Conservation (phyloP, 1,140 invertebrate species). For the Dendrolimus kikuchii region DNA sequence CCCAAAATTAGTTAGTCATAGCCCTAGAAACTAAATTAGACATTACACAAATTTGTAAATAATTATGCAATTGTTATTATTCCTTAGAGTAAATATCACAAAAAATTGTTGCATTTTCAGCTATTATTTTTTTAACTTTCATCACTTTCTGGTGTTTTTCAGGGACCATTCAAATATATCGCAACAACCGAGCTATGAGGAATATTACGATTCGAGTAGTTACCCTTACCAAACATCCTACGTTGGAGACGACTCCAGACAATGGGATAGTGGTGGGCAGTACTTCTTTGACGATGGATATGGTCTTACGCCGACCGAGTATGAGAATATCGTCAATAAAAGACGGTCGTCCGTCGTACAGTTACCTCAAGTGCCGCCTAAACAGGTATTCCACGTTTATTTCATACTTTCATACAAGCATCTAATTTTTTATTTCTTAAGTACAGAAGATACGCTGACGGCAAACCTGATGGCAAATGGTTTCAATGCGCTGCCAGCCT, state of each 20-base stretch:
- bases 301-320: conserved; percentile 55
- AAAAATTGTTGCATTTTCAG: background rate
- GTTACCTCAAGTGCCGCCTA: conserved; percentile 63
- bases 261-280: conserved; percentile 80
- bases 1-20: too few relatives aligned
- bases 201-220: conserved; percentile 72
- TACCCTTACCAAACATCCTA: conserved; percentile 73
- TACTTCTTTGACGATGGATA: conserved; percentile 57
- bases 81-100: too few relatives aligned
- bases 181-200: conserved; percentile 68
- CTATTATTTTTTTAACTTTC: conserved; percentile 1
- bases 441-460: too few relatives aligned
- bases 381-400: conserved; percentile 31
- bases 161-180: conserved; percentile 66
- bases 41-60: too few relatives aligned
- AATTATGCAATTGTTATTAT: too few relatives aligned
- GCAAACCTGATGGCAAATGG: too few relatives aligned
- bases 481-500: too few relatives aligned
- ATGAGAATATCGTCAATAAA: conserved; percentile 63
- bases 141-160: conserved; percentile 13
- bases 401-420: too few relatives aligned
- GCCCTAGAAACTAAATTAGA: too few relatives aligned
- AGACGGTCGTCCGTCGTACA: conserved; percentile 68
- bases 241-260: conserved; percentile 77
- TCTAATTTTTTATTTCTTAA: too few relatives aligned